Percentiles rank a stretch among this genome's conserved stretches.
phyloP scores from a whole-genome alignment of 2,888 invertebrate species.

The Barypeithes pellucidus region DNA sequence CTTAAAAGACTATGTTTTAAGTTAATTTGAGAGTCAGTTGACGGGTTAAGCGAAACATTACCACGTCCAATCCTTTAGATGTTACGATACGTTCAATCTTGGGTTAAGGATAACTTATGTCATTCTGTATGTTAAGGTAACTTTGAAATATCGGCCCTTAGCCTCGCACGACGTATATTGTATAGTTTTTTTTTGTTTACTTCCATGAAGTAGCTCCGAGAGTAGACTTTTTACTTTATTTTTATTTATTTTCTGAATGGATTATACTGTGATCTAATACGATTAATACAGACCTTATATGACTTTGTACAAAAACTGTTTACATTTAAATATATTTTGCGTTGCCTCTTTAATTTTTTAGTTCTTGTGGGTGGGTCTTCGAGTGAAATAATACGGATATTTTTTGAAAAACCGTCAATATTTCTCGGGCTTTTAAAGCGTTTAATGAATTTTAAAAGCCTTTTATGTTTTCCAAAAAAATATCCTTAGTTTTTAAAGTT shows the following conservation, averaged over 20 bases:
- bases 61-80: no score
- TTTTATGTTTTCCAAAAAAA: conserved; percentile 5
- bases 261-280: conserved; percentile 22
- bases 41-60: no score
- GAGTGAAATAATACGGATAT: conserved; percentile 10
- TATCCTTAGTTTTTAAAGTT: conserved; percentile 1
- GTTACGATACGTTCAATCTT: no score
- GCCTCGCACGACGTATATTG: no score
- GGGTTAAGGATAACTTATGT: no score
- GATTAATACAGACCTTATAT: conserved; percentile 12
- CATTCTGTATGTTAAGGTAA: no score
- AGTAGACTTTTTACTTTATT: conserved; percentile 23
- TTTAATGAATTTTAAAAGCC: background rate
- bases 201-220: conserved; percentile 12
- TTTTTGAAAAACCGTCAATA: background rate
- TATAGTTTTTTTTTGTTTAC: conserved; percentile 19
- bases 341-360: background rate
- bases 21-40: no score
- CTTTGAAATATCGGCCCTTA: no score
- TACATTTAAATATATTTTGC: conserved; percentile 7
- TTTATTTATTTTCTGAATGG: conserved; percentile 19
- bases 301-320: conserved; percentile 19
- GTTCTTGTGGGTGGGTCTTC: background rate
- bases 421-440: background rate
- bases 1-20: no score